Evolutionary conservation across 2,113 vertebrate genomes (phyloP).

Genomic region (Harpagus bidentatus): DNA sequence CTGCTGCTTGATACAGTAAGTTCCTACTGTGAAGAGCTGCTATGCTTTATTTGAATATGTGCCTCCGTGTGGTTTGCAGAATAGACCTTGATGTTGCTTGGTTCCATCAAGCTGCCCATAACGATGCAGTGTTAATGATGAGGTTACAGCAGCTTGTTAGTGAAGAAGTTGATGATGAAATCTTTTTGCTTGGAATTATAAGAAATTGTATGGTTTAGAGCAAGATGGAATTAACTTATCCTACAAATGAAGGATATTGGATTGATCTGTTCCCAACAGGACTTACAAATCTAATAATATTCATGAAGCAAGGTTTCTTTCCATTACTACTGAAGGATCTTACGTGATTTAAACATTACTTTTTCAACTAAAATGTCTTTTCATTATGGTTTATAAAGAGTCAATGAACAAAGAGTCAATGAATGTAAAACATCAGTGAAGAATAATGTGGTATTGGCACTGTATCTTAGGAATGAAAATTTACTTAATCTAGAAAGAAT

Average conservation of each 20-base stretch:
- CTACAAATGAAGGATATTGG: neutral
- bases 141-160: neutral
- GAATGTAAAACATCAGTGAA: neutral
- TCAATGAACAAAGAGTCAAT: neutral
- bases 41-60: neutral
- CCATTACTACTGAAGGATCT: neutral
- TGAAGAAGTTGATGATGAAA: neutral
- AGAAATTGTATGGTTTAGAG: neutral
- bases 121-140: neutral
- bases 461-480: neutral
- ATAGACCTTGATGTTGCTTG: neutral
- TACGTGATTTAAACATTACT: neutral
- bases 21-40: neutral
- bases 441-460: neutral
- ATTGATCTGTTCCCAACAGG: neutral
- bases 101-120: neutral
- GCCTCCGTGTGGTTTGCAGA: neutral
- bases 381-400: neutral
- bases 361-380: neutral
- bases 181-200: neutral
- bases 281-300: neutral
- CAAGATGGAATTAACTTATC: neutral
- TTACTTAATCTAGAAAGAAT: neutral
- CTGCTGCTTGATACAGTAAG: neutral
- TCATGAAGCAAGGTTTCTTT: neutral